These are phyloP conservation scores for Tor tambroides DNA, from an alignment of 2,113 vertebrate genomes.

Conservation along the genomic window DNA sequence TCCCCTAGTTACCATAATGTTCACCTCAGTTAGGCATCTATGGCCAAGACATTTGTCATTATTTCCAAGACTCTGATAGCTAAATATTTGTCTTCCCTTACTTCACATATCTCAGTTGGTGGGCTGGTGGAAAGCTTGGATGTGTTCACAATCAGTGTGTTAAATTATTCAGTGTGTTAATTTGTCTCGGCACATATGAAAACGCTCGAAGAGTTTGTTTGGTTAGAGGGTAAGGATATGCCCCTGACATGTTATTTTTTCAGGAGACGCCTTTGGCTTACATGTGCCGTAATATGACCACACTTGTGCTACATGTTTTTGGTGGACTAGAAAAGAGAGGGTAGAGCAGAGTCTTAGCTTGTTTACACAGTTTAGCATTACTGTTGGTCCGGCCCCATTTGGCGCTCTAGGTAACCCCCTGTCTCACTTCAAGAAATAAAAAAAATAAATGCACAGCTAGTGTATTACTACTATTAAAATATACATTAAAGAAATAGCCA, in stretches of 20 bases:
- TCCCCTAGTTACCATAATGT: conserved; percentile 53
- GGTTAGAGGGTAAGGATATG: not conserved
- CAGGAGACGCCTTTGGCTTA: not conserved
- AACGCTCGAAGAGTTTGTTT: conserved; percentile 25
- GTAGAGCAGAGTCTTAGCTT: conserved; percentile 6
- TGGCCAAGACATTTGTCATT: conserved; percentile 63
- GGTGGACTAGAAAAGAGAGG: conserved; percentile 3
- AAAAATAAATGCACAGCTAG: not conserved
- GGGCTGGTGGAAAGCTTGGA: conserved; percentile 32
- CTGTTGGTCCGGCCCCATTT: not conserved
- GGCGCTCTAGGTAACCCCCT: not conserved
- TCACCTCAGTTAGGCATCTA: conserved; percentile 49
- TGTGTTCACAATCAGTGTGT: conserved; percentile 16
- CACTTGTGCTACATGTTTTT: conserved; percentile 4
- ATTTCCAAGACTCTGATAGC: conserved; percentile 58
- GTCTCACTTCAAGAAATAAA: not conserved
- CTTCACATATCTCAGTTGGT: conserved; percentile 30
- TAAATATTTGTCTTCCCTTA: conserved; percentile 48
- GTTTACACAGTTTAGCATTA: conserved; percentile 16
- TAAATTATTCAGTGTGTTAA: conserved; percentile 35
- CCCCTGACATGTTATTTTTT: conserved; percentile 25
- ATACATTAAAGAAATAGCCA: not conserved
- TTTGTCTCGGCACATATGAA: conserved; percentile 37
- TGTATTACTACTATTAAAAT: not conserved
- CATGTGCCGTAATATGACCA: conserved; percentile 27